These are phyloP conservation scores for Apodemia duryi DNA, from an alignment of 2,888 invertebrate genomes.

Conservation along the genomic window DNA sequence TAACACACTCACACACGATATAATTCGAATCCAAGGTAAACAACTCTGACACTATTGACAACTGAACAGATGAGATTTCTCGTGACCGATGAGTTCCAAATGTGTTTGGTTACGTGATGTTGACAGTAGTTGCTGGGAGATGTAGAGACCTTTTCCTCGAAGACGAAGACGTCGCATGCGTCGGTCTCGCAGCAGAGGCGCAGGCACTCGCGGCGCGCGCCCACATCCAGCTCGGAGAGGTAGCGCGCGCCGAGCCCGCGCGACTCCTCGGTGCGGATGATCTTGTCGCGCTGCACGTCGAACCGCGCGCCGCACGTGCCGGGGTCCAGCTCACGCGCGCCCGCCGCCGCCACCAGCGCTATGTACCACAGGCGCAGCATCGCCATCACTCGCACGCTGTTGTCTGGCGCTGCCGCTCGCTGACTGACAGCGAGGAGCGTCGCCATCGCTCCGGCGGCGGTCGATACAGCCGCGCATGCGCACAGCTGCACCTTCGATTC, in stretches of 20 bases:
- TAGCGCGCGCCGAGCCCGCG: constrained; percentile 93
- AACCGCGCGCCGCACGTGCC: constrained; percentile 87
- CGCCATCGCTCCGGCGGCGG: constrained; percentile 32
- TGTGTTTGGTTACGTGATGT: too few species aligned
- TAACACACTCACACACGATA: too few species aligned
- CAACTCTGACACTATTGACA: too few species aligned
- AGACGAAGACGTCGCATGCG: constrained; percentile 93
- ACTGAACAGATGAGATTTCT: too few species aligned
- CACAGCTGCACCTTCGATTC: constrained; percentile 26
- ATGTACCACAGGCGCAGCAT: constrained; percentile 42
- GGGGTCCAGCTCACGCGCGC: constrained; percentile 78
- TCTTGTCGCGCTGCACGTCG: constrained; percentile 92
- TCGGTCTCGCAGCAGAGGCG: constrained; percentile 92
- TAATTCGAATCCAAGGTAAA: too few species aligned
- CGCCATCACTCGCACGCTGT: constrained; percentile 31
- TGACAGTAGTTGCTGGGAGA: too few species aligned
- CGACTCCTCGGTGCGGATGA: constrained; percentile 94
- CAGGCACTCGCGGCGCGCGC: constrained; percentile 89
- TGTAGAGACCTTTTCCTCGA: constrained; percentile 88
- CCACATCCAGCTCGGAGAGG: constrained; percentile 90
- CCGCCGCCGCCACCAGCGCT: constrained; percentile 41
- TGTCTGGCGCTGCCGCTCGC: neutral
- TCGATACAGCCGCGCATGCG: constrained; percentile 49
- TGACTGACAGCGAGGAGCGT: constrained; percentile 27
- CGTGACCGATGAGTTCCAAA: too few species aligned